Evolutionary conservation across 2,888 invertebrate genomes (phyloP), one percentile per base, ranked within the genome.

Genomic region (Aplocera efformata): DNA sequence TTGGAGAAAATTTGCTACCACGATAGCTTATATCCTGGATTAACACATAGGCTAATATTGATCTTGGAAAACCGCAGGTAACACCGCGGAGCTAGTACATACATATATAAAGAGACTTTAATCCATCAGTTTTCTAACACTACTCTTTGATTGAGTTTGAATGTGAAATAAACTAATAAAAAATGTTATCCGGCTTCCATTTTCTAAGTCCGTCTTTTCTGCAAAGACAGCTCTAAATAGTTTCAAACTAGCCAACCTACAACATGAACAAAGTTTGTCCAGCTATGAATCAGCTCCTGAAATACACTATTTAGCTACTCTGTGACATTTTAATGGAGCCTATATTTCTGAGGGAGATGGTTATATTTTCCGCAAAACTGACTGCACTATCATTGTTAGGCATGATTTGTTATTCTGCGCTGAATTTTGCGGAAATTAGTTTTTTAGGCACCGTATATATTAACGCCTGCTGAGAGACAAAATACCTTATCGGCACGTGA

Each of bases 331-430:
- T 70, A 69, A 72, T 69, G 60, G 67, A 56, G 44, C 54, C 62
- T 67, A 71, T 79, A 76, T 79, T 72, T 79, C 56, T 67, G 68
- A 54, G 41, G 48, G 56, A 63, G 67, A 67, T 66, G 67, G 34
- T 66, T 72, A 72, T 71, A 73, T 73, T 72, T 69, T 67, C 67
- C 57, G 39, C 67, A 60, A 62, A 66, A 68, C 66, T 69, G 59
- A 60, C 52, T 55, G 57, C 34, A 40, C 57, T 60, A 56, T 63
- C 67, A 61, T 67, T 65, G 65, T 67, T 62, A 45, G 60, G 46
- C 67, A 67, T 77, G 74, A 77, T 77, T 72, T 73, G 32, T 32
- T 24, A 7, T 30, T 11, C 25, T 21, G 20, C 10, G 23, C 31
- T n/a, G 32, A 24, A 10, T 37, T 37, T 26, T 6, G n/a, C 17